These are phyloP conservation scores for Eupristina koningsbergeri DNA, from an alignment of 1,140 invertebrate species.

Conservation along the genomic window DNA sequence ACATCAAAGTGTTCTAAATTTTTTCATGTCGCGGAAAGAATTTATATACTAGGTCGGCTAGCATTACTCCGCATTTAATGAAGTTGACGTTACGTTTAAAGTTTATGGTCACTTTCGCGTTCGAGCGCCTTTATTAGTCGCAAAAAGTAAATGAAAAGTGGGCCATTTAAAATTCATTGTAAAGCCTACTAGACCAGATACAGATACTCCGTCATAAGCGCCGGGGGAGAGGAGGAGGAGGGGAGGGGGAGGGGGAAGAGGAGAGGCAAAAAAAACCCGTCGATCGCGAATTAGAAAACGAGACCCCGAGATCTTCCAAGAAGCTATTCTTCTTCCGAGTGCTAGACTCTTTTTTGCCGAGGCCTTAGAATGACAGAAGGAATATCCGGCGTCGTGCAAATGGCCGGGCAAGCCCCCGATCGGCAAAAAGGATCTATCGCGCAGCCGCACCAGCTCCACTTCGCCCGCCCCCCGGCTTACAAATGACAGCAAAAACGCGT, in stretches of 20 bases:
- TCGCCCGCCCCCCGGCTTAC: neutral
- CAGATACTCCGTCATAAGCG: too few species aligned
- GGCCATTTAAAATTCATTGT: neutral
- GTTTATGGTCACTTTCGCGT: too few species aligned
- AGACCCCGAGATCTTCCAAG: neutral
- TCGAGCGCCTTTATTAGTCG: too few species aligned
- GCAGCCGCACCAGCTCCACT: neutral
- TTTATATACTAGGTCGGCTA: too few species aligned
- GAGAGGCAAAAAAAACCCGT: neutral
- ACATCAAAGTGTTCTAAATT: too few species aligned
- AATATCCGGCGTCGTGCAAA: neutral
- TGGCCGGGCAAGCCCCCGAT: too few species aligned
- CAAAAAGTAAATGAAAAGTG: neutral
- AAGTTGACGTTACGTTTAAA: too few species aligned
- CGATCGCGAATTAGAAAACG: conserved; percentile 18
- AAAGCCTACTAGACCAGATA: too few species aligned
- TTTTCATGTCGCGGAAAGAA: too few species aligned
- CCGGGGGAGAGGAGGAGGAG: neutral
- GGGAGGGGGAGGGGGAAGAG: too few species aligned
- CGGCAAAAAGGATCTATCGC: conserved; percentile 10
- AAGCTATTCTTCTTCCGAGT: neutral
- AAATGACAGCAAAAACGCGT: conserved; percentile 25
- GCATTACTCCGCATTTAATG: too few species aligned
- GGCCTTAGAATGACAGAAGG: neutral
- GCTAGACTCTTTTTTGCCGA: conserved; percentile 1